phyloP scores from a whole-genome alignment of 2,888 invertebrate species.

The Spodoptera littoralis region DNA sequence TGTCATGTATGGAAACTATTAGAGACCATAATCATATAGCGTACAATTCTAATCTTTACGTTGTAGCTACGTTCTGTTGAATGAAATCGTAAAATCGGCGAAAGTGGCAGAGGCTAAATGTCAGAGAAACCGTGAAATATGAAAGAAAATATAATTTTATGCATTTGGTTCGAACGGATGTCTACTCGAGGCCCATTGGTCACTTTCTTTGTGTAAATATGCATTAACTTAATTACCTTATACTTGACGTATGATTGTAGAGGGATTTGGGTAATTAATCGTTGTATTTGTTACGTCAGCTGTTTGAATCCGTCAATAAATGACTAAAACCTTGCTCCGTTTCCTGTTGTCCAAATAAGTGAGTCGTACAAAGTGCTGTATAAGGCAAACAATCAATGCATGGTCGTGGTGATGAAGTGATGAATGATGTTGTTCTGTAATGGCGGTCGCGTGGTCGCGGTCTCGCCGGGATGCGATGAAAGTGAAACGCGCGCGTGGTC shows the following conservation, averaged over 20 bases:
- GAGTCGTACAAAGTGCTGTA: conserved; percentile 17
- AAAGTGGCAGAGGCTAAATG: conserved; percentile 57
- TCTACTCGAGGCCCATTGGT: conserved; percentile 7
- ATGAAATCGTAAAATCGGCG: conserved; percentile 57
- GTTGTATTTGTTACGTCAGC: too few relatives aligned
- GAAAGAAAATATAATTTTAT: conserved; percentile 31
- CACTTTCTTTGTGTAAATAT: too few relatives aligned
- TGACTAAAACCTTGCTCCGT: conserved; percentile 1
- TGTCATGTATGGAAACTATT: conserved; percentile 62
- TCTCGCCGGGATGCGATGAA: conserved; percentile 77
- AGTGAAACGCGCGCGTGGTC: conserved; percentile 83
- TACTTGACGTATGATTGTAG: too few relatives aligned
- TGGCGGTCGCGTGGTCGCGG: conserved; percentile 60
- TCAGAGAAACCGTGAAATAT: conserved; percentile 43
- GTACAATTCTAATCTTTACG: conserved; percentile 35
- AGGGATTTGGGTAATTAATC: too few relatives aligned
- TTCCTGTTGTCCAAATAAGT: conserved; percentile 21
- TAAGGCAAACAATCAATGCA: conserved; percentile 40
- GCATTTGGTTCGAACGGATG: conserved; percentile 24
- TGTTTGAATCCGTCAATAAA: neutral
- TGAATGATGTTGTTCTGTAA: conserved; percentile 64
- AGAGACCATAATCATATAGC: conserved; percentile 16
- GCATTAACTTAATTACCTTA: too few relatives aligned
- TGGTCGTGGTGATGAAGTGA: conserved; percentile 60
- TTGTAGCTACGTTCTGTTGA: conserved; percentile 50